Base-by-base conservation (phyloP, 2,113 vertebrate species). In the Ictalurus furcatus region DNA sequence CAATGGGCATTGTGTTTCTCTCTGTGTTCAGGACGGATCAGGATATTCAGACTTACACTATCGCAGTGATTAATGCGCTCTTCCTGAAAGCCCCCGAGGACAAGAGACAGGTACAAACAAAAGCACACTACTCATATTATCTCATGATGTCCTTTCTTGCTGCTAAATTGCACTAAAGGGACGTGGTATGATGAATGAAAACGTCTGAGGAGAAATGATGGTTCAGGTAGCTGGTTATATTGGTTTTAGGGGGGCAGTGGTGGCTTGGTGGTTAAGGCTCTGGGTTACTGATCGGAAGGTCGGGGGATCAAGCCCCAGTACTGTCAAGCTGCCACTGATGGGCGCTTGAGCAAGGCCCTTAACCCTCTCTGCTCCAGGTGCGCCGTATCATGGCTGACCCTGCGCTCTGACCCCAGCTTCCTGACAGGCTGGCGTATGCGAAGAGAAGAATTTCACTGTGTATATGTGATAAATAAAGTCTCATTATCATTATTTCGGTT, bases 61-160 rank as follows among this genome's bases (percentile, higher is more conserved):
- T 99, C 58, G 98, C 98, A 0, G 98, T 99, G 90, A 99, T 99
- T 94, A 99, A 99, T 59, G 98, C 98, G 9, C 96, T 99, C 89
- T 99, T 99, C 92, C 97, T 99, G 86, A 99, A 99, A 95, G 98
- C 98, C 40, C 98, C 98, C 0, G 98, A 99, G 93, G 98, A 99
- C 91, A 98, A 96, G 94, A 97, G 98, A 95, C 98, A 99, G 98
- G 98, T 99, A 87, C 94, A 96, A 67, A 81, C n/a, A 87, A 44
- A 76, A 84, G 87, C 30, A 65, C 56, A 56, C 88, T 48, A 59
- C 52, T 30, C 40, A 79, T 71, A 85, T 58, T 89, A 82, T 79
- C n/a, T 83, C 34, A 17, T 78, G 40, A 48, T 74, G 71, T 30
- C 56, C 52, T 63, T 59, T n/a, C 48, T 88, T 74, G 28, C 59